Conservation (phyloP, 2,113 vertebrate species). For the Salvelinus alpinus region DNA sequence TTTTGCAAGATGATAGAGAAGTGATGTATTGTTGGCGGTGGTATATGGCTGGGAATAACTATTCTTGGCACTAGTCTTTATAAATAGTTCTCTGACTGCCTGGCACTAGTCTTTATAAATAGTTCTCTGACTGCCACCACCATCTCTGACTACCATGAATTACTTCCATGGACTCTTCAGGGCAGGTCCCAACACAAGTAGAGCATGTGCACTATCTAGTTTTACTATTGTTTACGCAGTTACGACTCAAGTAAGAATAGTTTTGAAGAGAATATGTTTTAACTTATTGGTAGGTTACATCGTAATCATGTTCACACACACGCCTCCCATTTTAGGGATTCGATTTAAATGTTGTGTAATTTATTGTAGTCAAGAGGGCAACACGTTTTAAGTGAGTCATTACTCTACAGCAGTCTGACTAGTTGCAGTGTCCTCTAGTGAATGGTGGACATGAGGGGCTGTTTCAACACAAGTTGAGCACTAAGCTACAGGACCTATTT, state of each 20-base stretch:
- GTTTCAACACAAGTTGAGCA: constrained; percentile 7
- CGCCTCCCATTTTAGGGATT: too few relatives aligned
- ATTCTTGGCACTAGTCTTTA: not conserved
- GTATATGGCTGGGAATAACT: constrained; percentile 7
- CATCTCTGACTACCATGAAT: not conserved
- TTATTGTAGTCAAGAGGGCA: not conserved
- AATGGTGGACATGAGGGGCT: not conserved
- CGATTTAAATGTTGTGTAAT: not conserved
- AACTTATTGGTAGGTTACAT: not conserved
- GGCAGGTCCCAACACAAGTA: too few relatives aligned
- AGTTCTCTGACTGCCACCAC: not conserved
- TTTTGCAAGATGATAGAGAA: constrained; percentile 22
- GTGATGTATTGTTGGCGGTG: constrained; percentile 6
- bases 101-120: constrained; percentile 2
- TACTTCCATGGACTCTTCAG: not conserved
- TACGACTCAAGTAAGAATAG: not conserved
- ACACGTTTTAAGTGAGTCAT: not conserved
- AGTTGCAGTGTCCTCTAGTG: not conserved
- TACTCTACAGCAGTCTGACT: not conserved
- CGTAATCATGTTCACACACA: not conserved
- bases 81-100: not conserved
- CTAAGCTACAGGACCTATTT: constrained; percentile 19
- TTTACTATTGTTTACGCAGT: not conserved
- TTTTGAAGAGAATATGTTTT: not conserved
- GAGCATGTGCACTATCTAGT: not conserved